Conservation (phyloP, 2,113 vertebrate species). For the Canis aureus region DNA sequence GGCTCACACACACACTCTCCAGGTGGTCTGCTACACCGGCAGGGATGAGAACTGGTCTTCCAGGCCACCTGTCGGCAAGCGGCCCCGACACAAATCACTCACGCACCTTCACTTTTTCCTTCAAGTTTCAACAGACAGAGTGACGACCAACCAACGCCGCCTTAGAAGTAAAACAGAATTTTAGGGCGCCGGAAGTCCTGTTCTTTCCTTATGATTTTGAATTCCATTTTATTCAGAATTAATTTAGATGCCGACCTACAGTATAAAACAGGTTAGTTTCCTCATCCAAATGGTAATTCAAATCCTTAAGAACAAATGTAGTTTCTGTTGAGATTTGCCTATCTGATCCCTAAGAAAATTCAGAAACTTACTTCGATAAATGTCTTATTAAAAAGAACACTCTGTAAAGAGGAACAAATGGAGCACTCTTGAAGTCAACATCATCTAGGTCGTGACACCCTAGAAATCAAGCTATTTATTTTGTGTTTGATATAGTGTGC, state of each 20-base stretch:
- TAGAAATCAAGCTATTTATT: constrained; percentile 65
- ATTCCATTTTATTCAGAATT: constrained; percentile 48
- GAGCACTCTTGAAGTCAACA: constrained; percentile 12
- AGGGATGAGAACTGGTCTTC: background rate
- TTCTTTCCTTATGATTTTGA: background rate
- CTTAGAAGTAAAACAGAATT: background rate
- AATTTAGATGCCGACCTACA: constrained; percentile 35
- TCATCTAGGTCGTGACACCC: constrained; percentile 66
- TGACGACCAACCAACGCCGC: background rate
- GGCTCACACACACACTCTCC: background rate
- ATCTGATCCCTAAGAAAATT: constrained; percentile 36
- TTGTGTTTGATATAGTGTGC: constrained; percentile 28
- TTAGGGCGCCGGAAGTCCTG: background rate
- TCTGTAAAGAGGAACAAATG: constrained; percentile 33
- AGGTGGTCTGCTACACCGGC: background rate
- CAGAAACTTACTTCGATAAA: constrained; percentile 44
- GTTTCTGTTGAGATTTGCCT: constrained; percentile 47
- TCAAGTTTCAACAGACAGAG: background rate
- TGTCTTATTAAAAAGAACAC: constrained; percentile 58
- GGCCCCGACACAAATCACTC: background rate
- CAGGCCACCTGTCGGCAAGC: background rate
- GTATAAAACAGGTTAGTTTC: background rate
- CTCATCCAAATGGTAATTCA: constrained; percentile 20
- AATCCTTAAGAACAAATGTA: constrained; percentile 40
- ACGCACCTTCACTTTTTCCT: background rate